Evolutionary conservation across 2,113 vertebrate genomes (phyloP).

Genomic region (Rousettus leschenaultii): DNA sequence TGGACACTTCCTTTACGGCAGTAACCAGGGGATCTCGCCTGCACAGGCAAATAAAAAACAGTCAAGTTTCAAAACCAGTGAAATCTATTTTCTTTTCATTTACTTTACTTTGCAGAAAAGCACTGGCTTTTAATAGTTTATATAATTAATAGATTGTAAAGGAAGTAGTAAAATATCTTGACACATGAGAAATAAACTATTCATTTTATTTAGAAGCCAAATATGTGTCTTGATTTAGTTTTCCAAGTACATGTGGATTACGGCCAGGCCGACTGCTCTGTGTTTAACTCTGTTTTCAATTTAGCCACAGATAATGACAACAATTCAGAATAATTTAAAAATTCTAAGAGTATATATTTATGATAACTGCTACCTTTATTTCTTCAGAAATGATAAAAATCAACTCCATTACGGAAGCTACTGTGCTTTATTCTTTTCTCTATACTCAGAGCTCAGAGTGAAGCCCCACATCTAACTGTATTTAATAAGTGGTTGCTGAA

Average conservation of each 20-base stretch:
- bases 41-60: neutral
- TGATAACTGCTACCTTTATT: neutral
- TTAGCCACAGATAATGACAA: neutral
- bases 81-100: neutral
- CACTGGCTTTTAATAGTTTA: neutral
- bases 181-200: neutral
- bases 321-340: neutral
- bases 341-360: neutral
- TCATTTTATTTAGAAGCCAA: neutral
- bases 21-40: conserved; percentile 20
- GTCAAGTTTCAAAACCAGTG: neutral
- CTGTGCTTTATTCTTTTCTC: neutral
- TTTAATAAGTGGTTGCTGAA: neutral
- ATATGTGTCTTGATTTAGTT: neutral
- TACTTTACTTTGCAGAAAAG: neutral
- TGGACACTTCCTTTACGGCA: neutral
- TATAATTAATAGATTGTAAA: neutral
- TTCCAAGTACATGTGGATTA: neutral
- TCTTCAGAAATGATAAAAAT: neutral
- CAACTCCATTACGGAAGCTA: neutral
- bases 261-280: neutral
- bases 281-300: neutral
- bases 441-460: neutral
- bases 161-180: neutral
- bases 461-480: neutral